Base-by-base conservation (phyloP, 2,888 invertebrate genomes). In the Lasioglossum lativentre region DNA sequence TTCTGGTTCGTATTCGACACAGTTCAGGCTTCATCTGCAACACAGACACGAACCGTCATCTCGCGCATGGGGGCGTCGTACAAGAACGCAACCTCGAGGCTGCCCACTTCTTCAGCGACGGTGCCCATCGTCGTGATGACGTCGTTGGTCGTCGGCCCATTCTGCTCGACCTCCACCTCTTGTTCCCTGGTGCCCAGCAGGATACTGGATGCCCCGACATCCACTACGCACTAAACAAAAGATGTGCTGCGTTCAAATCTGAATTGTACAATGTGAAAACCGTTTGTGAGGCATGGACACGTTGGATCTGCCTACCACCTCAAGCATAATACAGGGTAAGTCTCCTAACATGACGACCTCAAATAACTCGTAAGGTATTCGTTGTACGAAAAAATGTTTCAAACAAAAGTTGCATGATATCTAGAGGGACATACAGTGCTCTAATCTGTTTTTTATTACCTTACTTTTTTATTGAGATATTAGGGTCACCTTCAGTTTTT, bases 51-150 rank as follows among this genome's bases (percentile, higher is more conserved):
- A 23, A 95, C 97, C 71, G 98, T 98, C 98, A 99, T 98, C 95
- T 98, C 98, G 84, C 98, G 96, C 95, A 98, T 98, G 12, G 98
- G 98, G 23, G 98, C 98, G 94, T 99, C 98, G 95, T 99, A 99
- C 52, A 98, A 96, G 93, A 99, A 96, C 12, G 98, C 98, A 85
- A 99, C 97, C 95, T 99, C 98, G 87, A 99, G 96, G 86, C 97
- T 97, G 10, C 99, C 95, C 78, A 94, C 88, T 84, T 95, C 95
- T 59, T 95, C 95, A 76, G 91, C 84, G 86, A 90, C 91, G 52
- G 92, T 90, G 59, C 86, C 89, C 87, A 94, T 87, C 75, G 93
- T 90, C 47, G 94, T 90, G 78, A 92, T 90, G 71, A 89, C 91
- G 84, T 94, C 96, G 94, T 95, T 96, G 94, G 93, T 85, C 95